phyloP scores from a whole-genome alignment of 2,888 invertebrate genomes.

The Pachliopta kotzebuea region DNA sequence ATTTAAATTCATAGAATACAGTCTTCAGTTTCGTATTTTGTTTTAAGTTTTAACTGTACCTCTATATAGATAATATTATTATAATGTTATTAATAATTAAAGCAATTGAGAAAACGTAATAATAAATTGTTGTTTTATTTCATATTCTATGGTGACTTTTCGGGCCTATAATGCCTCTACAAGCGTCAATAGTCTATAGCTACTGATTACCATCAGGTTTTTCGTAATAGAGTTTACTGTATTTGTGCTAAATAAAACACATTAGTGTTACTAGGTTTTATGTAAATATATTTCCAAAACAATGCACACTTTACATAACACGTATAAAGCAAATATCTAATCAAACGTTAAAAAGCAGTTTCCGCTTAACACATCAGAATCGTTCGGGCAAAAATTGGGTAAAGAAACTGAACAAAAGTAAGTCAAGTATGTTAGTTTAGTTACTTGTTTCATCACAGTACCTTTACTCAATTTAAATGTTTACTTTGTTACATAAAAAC shows the following conservation, averaged over 20 bases:
- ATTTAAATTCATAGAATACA: not conserved
- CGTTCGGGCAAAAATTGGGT: not conserved
- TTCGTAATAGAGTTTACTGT: too few species aligned
- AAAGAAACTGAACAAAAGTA: not conserved
- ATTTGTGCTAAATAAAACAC: too few species aligned
- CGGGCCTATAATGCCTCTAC: too few species aligned
- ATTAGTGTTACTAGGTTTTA: too few species aligned
- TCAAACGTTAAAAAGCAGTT: not conserved
- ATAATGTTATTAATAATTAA: slow-evolving; percentile 70
- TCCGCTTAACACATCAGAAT: not conserved
- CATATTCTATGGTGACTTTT: not conserved
- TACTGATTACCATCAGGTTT: too few species aligned
- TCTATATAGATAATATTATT: slow-evolving; percentile 49
- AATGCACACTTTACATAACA: not conserved
- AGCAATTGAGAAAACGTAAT: slow-evolving; percentile 73
- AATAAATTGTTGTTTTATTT: slow-evolving; percentile 49
- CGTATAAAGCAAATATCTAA: not conserved
- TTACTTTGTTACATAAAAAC: slow-evolving; percentile 3
- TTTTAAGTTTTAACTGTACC: slow-evolving; percentile 31
- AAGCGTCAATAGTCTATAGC: too few species aligned
- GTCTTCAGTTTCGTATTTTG: slow-evolving; percentile 1
- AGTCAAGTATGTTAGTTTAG: not conserved
- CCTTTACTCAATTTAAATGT: slow-evolving; percentile 5
- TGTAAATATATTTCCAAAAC: not conserved
- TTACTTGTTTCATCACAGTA: slow-evolving; percentile 6